Conservation (phyloP, 2,888 invertebrate genomes). For the Leucozona laternaria region DNA sequence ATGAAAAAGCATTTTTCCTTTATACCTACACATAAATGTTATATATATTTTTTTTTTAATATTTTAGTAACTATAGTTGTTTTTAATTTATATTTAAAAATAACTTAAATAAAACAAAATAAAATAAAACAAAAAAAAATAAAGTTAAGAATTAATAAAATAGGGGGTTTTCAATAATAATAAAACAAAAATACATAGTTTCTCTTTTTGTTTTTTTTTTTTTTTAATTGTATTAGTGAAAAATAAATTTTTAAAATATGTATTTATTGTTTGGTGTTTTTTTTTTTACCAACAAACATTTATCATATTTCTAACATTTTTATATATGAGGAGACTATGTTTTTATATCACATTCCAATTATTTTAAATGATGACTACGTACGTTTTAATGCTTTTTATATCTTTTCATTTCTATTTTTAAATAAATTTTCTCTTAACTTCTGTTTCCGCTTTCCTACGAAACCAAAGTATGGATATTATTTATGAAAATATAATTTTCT, state of each 20-base stretch:
- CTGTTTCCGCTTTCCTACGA: conserved; percentile 7
- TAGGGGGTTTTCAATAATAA: conserved; percentile 25
- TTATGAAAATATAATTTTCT: conserved; percentile 6
- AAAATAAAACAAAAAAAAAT: conserved; percentile 62
- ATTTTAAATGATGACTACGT: conserved; percentile 79
- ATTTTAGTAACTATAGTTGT: conserved; percentile 66
- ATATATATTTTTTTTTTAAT: conserved; percentile 11
- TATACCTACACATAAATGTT: conserved; percentile 32
- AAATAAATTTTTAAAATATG: conserved; percentile 36
- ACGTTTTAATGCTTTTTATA: conserved; percentile 73
- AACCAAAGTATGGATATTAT: neutral
- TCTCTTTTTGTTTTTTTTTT: conserved; percentile 29
- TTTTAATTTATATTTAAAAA: conserved; percentile 49
- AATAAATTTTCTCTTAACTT: conserved; percentile 28
- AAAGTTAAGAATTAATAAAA: conserved; percentile 48
- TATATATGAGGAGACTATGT: conserved; percentile 82
- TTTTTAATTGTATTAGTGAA: conserved; percentile 26
- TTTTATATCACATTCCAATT: conserved; percentile 84
- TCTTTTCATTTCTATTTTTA: conserved; percentile 45
- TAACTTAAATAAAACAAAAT: conserved; percentile 44
- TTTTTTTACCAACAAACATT: conserved; percentile 30
- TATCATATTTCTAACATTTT: conserved; percentile 59
- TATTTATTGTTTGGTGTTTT: conserved; percentile 13
- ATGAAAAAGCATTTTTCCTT: conserved; percentile 68
- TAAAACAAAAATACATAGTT: conserved; percentile 42